Base-by-base conservation (phyloP, 1,140 invertebrate species). In the Drosophila arawakana region DNA sequence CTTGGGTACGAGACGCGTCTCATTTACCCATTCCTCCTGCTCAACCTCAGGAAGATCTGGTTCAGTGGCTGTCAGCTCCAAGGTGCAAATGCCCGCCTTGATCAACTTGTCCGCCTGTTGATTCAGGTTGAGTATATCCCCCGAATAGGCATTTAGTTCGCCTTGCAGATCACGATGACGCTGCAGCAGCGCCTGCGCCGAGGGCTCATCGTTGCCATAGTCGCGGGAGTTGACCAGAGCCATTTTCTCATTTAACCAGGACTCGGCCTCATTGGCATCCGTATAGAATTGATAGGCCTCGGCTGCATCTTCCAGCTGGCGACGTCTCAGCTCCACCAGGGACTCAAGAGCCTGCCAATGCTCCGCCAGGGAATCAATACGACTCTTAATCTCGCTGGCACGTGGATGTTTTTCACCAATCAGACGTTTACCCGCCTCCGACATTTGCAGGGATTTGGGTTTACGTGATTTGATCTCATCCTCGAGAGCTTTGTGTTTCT, bases 221-320 rank as follows among this genome's bases (percentile, higher is more conserved):
- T 99, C 98, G 34, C 95, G 94, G 0, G 97, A 97, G n/a, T 95
- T 94, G 1, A 98, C 96, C 21, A 99, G 93, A 0, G 97, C 95
- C 92, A 97, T 96, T 92, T 98, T 98, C 91, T 99, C 98, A 76
- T 97, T 96, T 93, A 99, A 95, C 98, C 98, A 99, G 0, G 98
- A 98, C 84, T 99, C 98, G 0, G 98, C 97, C 92, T 99, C 98
- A 92, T 99, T 99, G 0, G 98, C 98, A 93, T 99, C 98, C 2
- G 97, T 96, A 91, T 98, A 98, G 93, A 98, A 99, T 94, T 98
- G 94, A 81, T 98, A 98, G 8, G 98, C 98, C 92, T 99, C 97
- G 2, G 96, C 97, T 0, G 98, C 98, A 92, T 99, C 98, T 76
- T 98, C 96, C 0, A 99, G 93, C 88, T 98, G 97, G 78, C 96